Evolutionary conservation across 2,113 vertebrate genomes (phyloP), one percentile per base, ranked within the genome.

Genomic region (Scopus umbretta): DNA sequence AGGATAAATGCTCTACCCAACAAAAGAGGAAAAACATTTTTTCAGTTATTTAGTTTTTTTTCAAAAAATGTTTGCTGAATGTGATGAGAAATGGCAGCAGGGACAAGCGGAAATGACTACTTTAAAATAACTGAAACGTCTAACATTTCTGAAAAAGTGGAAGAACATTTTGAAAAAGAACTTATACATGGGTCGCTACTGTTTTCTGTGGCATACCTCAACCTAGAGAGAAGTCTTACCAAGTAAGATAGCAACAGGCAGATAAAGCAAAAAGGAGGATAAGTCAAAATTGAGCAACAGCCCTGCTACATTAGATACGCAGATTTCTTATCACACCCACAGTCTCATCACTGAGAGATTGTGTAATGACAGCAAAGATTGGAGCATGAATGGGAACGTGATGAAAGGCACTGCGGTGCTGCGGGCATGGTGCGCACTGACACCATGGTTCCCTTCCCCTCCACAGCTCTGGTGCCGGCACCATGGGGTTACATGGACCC

Each of bases 291-390:
- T 95, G 94, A 92, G 96, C 88, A 97, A 96, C 61, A 87, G 61
- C 59, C 14, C 15, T 21, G 21, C 50, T 66, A 11, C 20, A 4
- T 21, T 9, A 14, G 26, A 18, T 15, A 18, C 0, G 47, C 90
- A 84, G 92, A 78, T 94, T 65, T 68, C 70, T 89, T 42, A 84
- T 87, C 95, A 71, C n/a, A 22, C 88, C 93, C 96, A 78, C 81
- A 4, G 88, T n/a, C 78, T 90, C 88, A 17, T 50, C 53, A 9
- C 12, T 7, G 53, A 23, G 34, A 58, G 29, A 6, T 94, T 95
- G 87, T 79, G 72, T 14, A 84, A 91, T 1, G 25, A 38, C 90
- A 74, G 76, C 50, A 32, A 12, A 59, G 78, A 16, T 1, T 1
- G 16, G 63, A 63, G 78, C 75, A 73, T 0, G 2, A 63, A 85